Evolutionary conservation across 1,140 invertebrate genomes (phyloP).

Genomic region (Rhizoglyphus robini): DNA sequence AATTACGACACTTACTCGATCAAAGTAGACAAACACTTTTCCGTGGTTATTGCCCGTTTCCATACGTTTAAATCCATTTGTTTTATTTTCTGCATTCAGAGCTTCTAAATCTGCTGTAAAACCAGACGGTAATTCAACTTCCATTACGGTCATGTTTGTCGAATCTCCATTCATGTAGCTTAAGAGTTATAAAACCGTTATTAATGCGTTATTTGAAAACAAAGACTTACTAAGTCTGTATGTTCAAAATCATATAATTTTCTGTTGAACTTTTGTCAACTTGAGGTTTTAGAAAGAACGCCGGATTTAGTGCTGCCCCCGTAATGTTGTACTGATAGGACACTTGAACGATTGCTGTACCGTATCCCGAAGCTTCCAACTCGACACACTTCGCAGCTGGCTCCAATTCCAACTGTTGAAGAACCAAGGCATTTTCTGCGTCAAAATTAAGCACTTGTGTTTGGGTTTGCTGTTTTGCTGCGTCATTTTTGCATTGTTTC

Average conservation of each 20-base stretch:
- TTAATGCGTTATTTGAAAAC: too few species aligned
- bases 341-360: too few species aligned
- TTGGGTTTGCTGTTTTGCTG: slow-evolving; percentile 28
- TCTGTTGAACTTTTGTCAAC: too few species aligned
- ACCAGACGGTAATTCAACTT: too few species aligned
- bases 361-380: too few species aligned
- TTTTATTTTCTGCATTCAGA: slow-evolving; percentile 53
- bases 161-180: too few species aligned
- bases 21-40: slow-evolving; percentile 69
- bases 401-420: slow-evolving; percentile 52
- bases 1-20: slow-evolving; percentile 37
- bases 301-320: slow-evolving; percentile 71
- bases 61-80: slow-evolving; percentile 57
- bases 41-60: slow-evolving; percentile 60
- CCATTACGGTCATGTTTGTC: too few species aligned
- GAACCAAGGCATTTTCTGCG: slow-evolving; percentile 51
- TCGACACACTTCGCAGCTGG: slow-evolving; percentile 36
- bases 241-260: slow-evolving; percentile 68
- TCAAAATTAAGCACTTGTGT: slow-evolving; percentile 7
- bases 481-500: slow-evolving; percentile 38
- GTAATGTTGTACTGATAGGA: slow-evolving; percentile 67
- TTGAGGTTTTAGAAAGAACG: slow-evolving; percentile 74
- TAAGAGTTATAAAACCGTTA: background rate
- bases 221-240: slow-evolving; percentile 45
- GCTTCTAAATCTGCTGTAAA: slow-evolving; percentile 58